Percentiles rank a stretch among this genome's conserved stretches.
These are phyloP conservation scores for Caenorhabditis parvicauda DNA, from an alignment of 2,888 invertebrate species.

Conservation along the genomic window DNA sequence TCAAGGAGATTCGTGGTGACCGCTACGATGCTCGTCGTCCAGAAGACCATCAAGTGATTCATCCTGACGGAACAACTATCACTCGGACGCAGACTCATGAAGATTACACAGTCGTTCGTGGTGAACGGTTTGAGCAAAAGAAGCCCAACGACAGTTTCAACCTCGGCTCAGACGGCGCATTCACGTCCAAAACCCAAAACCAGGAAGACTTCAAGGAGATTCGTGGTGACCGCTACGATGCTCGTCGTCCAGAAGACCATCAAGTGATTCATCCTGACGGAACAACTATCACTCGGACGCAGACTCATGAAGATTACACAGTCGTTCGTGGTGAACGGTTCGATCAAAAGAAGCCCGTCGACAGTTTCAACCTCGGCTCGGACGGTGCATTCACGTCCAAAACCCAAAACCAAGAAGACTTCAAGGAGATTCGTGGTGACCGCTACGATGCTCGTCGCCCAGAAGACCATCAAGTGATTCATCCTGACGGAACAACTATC, in stretches of 20 bases:
- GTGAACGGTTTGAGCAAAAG: neutral
- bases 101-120: neutral
- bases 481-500: neutral
- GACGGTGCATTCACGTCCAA: conserved; percentile 1
- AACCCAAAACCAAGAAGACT: conserved; percentile 6
- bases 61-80: neutral
- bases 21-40: neutral
- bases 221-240: conserved; percentile 1
- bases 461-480: neutral
- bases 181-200: conserved; percentile 1
- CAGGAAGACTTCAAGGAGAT: conserved; percentile 3
- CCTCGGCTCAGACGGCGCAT: neutral
- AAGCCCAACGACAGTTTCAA: neutral
- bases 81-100: conserved; percentile 1
- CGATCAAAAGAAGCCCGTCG: neutral
- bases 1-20: neutral
- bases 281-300: neutral
- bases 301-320: conserved; percentile 3
- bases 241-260: neutral
- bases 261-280: neutral
- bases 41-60: neutral
- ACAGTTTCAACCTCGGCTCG: neutral
- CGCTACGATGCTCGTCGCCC: neutral
- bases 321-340: neutral
- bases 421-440: conserved; percentile 1